Evolutionary conservation across 2,113 vertebrate genomes (phyloP), one percentile per base, ranked within the genome.

Genomic region (Nothoprocta pentlandii): DNA sequence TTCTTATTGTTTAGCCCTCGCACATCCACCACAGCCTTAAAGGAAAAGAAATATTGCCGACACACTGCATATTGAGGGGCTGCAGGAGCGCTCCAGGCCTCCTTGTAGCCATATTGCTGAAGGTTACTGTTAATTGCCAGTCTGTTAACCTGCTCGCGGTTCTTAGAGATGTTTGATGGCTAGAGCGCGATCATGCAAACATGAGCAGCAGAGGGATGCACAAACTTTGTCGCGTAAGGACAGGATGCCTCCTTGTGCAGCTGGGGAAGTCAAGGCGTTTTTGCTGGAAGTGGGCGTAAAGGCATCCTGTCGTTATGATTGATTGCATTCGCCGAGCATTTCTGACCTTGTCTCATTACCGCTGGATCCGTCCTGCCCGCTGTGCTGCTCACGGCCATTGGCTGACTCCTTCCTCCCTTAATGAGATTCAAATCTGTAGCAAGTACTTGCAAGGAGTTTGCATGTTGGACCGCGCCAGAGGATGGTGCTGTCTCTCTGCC

Each of bases 71-170:
- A 42, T 3, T 61, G 66, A 82, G 68, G 30, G 46, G 21, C 20
- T 82, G 54, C 82, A 94, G 71, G 39, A 82, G 3, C 12, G 51
- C 42, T 83, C 61, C 0, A 3, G 85, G 67, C 54, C 73, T 78
- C 70, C 80, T 88, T 91, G 51, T 32, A 92, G 36, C 23, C 17
- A 15, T 34, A 62, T 25, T 85, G 39, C 42, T 87, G 71, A 85
- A 71, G 44, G 63, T 82, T 82, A 75, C 51, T 53, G 46, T 85
- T 93, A 88, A 86, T 47, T 94, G 23, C 64, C 83, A 78, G 63
- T n/a, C 70, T 70, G 28, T 87, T 92, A 84, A 83, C 36, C 11
- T 39, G 34, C 51, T 58, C 74, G 47, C 41, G 25, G 16, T 87
- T 54, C 49, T 91, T 53, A 80, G 68, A 87, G n/a, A 34, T 61